Base-by-base conservation (phyloP, 2,113 vertebrate species). In the Heloderma charlesbogerti region DNA sequence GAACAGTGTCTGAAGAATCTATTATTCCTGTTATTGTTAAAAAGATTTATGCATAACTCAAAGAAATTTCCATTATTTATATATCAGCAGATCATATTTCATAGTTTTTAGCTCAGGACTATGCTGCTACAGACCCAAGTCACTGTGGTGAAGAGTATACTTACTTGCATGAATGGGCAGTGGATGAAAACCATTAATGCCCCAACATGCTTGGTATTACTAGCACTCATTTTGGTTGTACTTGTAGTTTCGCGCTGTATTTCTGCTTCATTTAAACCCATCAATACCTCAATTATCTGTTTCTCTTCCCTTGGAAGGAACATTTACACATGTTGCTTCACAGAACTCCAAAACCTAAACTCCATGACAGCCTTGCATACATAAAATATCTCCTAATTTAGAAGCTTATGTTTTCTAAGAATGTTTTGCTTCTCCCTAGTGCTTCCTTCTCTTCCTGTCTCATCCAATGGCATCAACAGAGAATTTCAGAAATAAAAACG, bases 221-320 rank as follows among this genome's bases (percentile, higher is more conserved):
- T 90, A 93, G 1, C 34, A 4, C 93, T 94, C 69, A 22, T 78
- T 95, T 95, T 80, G 37, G 25, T 67, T 20, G 84, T 77, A 91
- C 90, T 92, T 67, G 87, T 74, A 89, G 88, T 92, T 96, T 94
- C 93, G 94, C 75, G 88, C 92, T 89, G 91, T 93, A 94, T 97
- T 97, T 98, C 96, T 97, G 97, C 97, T 97, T 98, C 97, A 97
- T 97, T 98, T 98, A 96, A 97, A 97, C 91, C 94, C 5, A 31
- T 97, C 98, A 97, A 96, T 97, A 97, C 96, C 95, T 97, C 97
- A 98, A 94, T 98, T 97, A 93, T 94, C 96, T 91, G 88, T 89
- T 94, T 95, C 78, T 45, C 89, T 96, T 97, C 96, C 96, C 95
- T 87, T 89, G 96, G 94, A 96, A 96, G 92, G 77, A 93, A 92